phyloP scores from a whole-genome alignment of 1,140 invertebrate genomes.

The Procambarus clarkii region DNA sequence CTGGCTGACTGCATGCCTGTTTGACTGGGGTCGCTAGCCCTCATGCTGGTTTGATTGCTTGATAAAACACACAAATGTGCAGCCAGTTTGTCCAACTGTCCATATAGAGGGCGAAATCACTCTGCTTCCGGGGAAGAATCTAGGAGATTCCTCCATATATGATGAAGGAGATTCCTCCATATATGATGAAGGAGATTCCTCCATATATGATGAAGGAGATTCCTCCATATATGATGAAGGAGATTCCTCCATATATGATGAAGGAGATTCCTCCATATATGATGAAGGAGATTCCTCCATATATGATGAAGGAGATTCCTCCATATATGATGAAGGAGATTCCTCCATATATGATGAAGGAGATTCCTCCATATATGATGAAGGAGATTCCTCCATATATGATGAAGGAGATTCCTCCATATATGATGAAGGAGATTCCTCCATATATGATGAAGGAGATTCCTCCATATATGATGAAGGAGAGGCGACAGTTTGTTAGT shows the following conservation, averaged over 20 bases:
- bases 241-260: background rate
- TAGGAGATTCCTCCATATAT: background rate
- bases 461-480: too few species aligned
- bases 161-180: background rate
- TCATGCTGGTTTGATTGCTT: too few species aligned
- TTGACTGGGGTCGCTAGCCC: background rate
- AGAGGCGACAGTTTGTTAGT: too few species aligned
- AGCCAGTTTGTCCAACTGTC: too few species aligned
- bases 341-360: background rate
- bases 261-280: background rate
- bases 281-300: background rate
- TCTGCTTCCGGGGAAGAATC: background rate
- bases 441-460: background rate
- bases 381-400: background rate
- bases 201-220: background rate
- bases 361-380: background rate
- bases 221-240: background rate
- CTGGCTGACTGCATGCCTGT: background rate
- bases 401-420: background rate
- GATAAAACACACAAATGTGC: too few species aligned
- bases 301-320: background rate
- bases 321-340: background rate
- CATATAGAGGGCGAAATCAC: background rate
- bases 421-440: background rate
- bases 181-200: background rate